Conservation (phyloP, 2,888 invertebrate genomes). For the Hydriomena furcata region DNA sequence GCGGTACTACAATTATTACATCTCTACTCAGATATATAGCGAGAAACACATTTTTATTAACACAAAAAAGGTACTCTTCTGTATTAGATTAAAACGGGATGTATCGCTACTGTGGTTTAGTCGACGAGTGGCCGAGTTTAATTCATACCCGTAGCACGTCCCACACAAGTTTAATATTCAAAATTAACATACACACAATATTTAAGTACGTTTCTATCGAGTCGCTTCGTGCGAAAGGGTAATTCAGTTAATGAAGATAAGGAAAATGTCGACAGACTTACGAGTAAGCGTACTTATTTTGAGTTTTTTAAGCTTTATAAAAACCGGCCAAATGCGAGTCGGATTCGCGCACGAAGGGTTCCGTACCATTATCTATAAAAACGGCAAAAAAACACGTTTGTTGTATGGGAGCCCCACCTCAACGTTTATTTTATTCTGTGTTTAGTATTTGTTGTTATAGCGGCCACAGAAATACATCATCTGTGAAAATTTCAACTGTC, state of each 20-base stretch:
- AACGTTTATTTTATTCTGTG: too few species aligned
- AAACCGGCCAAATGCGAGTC: constrained; percentile 3
- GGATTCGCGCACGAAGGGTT: too few species aligned
- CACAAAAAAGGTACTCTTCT: too few species aligned
- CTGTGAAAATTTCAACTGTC: too few species aligned
- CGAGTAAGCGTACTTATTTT: constrained; percentile 8
- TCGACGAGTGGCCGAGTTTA: constrained; percentile 62
- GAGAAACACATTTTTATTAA: too few species aligned
- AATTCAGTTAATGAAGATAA: constrained; percentile 28
- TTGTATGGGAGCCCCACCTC: too few species aligned
- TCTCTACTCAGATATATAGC: too few species aligned
- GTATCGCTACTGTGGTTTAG: constrained; percentile 5
- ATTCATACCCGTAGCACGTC: constrained; percentile 52
- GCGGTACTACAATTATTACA: too few species aligned
- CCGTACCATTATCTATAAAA: too few species aligned
- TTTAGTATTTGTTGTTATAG: too few species aligned
- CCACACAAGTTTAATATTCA: constrained; percentile 60
- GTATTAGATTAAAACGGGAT: background rate
- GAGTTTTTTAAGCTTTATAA: constrained; percentile 10
- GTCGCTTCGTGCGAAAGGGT: constrained; percentile 30
- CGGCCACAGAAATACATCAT: too few species aligned
- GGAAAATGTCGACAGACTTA: constrained; percentile 23
- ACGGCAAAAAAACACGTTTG: too few species aligned
- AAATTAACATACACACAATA: constrained; percentile 53
- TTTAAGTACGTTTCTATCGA: constrained; percentile 21